A percentile compares a stretch with the other conserved stretches of the same genome.
Evolutionary conservation across 2,888 invertebrate genomes (phyloP).

Genomic region (Dolichopus griseipennis): DNA sequence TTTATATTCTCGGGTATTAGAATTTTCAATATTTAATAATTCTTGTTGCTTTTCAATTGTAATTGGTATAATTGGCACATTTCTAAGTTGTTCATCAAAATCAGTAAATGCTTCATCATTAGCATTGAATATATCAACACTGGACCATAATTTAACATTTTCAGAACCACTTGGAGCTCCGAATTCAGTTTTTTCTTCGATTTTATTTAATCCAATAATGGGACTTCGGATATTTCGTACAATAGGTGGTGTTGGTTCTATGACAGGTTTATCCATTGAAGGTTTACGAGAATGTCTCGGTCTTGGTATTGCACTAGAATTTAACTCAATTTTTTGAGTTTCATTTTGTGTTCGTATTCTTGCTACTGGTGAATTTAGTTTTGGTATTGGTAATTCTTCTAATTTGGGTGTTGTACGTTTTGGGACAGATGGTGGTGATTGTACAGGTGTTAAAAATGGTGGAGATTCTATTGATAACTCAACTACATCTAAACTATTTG

Average conservation of each 20-base stretch:
- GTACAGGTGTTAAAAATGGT: background rate
- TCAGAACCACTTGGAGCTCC: conserved; percentile 17
- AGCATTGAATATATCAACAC: conserved; percentile 38
- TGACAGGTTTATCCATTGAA: background rate
- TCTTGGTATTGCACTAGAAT: background rate
- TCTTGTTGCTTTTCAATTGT: background rate
- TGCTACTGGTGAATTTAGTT: background rate
- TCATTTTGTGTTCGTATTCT: background rate
- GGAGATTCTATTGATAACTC: background rate
- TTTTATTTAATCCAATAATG: conserved; percentile 24
- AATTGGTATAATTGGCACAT: conserved; percentile 32
- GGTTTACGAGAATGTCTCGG: background rate
- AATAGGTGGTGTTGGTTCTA: conserved; percentile 36
- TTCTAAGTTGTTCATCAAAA: conserved; percentile 37
- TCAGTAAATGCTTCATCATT: conserved; percentile 33
- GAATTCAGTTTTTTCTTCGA: conserved; percentile 23
- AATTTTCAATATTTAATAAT: background rate
- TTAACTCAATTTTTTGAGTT: background rate
- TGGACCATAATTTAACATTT: conserved; percentile 31
- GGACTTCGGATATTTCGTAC: conserved; percentile 31
- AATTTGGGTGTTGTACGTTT: background rate
- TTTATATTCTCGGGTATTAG: background rate
- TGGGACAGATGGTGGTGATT: background rate
- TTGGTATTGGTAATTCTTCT: background rate
- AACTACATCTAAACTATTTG: background rate